A percentile compares a stretch with the other conserved stretches of the same genome.
Conservation (phyloP, 1,140 invertebrate species). For the Trissolcus basalis region DNA sequence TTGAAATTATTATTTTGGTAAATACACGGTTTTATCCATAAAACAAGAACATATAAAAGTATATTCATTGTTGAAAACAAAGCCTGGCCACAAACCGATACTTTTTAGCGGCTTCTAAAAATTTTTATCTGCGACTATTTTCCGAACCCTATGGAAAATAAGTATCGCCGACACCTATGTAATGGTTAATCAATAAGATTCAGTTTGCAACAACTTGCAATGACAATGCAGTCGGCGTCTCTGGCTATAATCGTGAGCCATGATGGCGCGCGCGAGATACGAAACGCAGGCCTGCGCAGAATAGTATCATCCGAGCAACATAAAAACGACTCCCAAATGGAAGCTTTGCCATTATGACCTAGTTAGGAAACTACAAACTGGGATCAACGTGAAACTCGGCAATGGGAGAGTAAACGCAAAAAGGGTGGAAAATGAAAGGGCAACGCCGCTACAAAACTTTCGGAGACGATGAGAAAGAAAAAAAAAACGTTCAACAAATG, state of each 20-base stretch:
- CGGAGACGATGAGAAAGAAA: not conserved
- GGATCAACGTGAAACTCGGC: slow-evolving; percentile 33
- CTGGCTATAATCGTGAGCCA: slow-evolving; percentile 29
- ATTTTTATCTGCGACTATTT: not conserved
- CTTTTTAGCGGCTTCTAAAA: no score
- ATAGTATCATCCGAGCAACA: slow-evolving; percentile 32
- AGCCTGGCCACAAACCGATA: no score
- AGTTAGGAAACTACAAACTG: slow-evolving; percentile 50
- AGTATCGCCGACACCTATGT: slow-evolving; percentile 13
- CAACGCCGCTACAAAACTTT: not conserved
- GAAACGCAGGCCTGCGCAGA: slow-evolving; percentile 45
- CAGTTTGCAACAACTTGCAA: slow-evolving; percentile 37
- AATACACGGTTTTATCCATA: no score
- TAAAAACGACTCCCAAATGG: slow-evolving; percentile 55
- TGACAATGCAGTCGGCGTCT: slow-evolving; percentile 30
- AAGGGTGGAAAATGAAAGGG: slow-evolving; percentile 9
- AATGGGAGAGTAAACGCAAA: slow-evolving; percentile 32
- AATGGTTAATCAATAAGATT: slow-evolving; percentile 48
- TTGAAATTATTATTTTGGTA: no score
- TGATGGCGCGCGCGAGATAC: slow-evolving; percentile 45
- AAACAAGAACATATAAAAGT: no score
- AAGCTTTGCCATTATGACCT: slow-evolving; percentile 58
- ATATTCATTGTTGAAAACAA: no score
- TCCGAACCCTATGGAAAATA: not conserved
- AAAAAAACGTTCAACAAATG: not conserved